Evolutionary conservation across 2,113 vertebrate species (phyloP).

Genomic region (Pseudorasbora parva): DNA sequence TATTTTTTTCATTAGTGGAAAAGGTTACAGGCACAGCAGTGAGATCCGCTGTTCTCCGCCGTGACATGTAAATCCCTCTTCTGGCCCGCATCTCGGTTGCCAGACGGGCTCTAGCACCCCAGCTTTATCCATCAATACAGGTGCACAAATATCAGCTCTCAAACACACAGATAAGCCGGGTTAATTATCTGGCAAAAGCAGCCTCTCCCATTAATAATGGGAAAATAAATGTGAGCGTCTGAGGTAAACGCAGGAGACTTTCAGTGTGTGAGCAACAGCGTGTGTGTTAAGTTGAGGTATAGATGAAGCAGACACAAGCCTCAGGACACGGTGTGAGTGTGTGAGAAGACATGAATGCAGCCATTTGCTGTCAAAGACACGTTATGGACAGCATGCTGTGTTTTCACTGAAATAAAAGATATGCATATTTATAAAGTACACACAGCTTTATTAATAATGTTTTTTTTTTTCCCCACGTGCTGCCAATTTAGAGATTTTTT

Average conservation of each 20-base stretch:
- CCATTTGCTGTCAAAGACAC: neutral
- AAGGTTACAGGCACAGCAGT: constrained; percentile 72
- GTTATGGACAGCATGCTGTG: neutral
- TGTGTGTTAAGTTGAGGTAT: constrained; percentile 63
- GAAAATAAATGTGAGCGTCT: constrained; percentile 63
- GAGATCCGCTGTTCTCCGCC: constrained; percentile 54
- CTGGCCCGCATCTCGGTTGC: constrained; percentile 41
- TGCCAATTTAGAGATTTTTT: too few species aligned
- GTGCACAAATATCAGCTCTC: constrained; percentile 71
- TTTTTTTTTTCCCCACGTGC: too few species aligned
- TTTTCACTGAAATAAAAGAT: neutral
- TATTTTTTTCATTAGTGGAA: constrained; percentile 73
- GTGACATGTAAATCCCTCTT: constrained; percentile 36
- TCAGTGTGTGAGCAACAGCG: constrained; percentile 72
- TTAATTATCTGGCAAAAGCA: constrained; percentile 77
- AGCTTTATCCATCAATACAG: constrained; percentile 64
- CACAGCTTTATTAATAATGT: neutral
- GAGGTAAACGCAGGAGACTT: constrained; percentile 58
- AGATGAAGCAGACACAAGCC: constrained; percentile 59
- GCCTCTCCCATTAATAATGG: constrained; percentile 68
- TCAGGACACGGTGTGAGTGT: constrained; percentile 58
- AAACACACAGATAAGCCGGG: constrained; percentile 73
- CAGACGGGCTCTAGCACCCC: constrained; percentile 69
- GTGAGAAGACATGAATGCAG: constrained; percentile 50
- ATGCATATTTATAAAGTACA: neutral